Base-by-base conservation (phyloP, 2,797 vertebrate species). In the Rhadinocentrus ornatus region DNA sequence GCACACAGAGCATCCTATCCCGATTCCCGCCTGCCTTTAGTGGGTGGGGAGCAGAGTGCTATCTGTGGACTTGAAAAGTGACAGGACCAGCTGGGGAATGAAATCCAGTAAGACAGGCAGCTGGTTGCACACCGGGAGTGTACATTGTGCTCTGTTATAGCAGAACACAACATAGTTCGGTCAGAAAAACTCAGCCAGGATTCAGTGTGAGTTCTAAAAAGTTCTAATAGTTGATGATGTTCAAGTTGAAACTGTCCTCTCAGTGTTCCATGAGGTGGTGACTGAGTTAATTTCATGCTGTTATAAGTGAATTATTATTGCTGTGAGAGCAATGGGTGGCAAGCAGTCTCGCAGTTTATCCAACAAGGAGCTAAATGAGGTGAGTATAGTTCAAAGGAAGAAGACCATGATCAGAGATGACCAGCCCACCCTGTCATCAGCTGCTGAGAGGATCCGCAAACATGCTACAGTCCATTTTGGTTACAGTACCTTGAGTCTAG, bases 71-170 rank as follows among this genome's bases (percentile, higher is more conserved):
- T 72, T 77, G 85, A 76, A 79, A 96, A 97, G 88, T 96, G 96
- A 96, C 96, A 96, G 95, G 81, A 90, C 94, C 96, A 98, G 96
- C 96, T 97, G 96, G 85, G 85, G 69, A 44, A 76, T 93, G 93
- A 93, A 85, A 93, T 91, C 92, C 91, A 82, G 85, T 92, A 93
- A 92, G 94, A 93, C 86, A 90, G 66, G 71, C 90, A 93, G 86
- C 86, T 81, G 90, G 89, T 95, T 89, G 80, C 89, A 77, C 78
- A 80, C 80, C 83, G 84, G 80, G 86, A 83, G 86, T 76, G 53
- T 83, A 91, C 69, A 68, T 83, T 89, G 90, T 87, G 81, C 81
- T 74, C 62, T 15, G 70, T 66, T 69, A 82, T 69, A 87, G 64
- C 58, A 41, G 37, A 44, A 67, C 46, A 88, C 91, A 18, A 75